Conservation (phyloP, 2,797 vertebrate species). For the Lepilemur septentrionalis region DNA sequence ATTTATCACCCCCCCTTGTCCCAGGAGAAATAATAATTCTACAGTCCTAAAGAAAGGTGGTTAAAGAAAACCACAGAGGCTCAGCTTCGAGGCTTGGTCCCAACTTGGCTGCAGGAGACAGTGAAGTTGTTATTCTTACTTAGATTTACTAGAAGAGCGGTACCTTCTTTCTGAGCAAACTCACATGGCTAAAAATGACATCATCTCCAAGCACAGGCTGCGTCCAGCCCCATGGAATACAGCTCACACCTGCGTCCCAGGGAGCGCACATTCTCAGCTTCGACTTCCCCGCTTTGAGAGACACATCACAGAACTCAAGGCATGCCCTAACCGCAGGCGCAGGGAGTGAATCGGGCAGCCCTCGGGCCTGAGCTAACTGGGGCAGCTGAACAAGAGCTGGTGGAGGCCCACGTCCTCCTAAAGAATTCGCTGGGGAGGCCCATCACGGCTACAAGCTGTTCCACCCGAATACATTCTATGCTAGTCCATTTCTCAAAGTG, state of each 20-base stretch:
- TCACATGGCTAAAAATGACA: background rate
- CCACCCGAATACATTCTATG: background rate
- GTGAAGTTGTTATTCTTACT: background rate
- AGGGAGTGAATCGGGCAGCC: background rate
- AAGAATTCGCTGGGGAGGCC: background rate
- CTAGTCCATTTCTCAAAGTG: background rate
- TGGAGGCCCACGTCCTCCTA: background rate
- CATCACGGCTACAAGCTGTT: background rate
- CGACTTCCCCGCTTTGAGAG: background rate
- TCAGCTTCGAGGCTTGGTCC: background rate
- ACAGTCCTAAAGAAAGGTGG: background rate
- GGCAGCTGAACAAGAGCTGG: background rate
- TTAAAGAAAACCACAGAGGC: background rate
- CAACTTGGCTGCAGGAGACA: background rate
- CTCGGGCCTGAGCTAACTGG: background rate
- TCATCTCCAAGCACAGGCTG: background rate
- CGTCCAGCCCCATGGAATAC: background rate
- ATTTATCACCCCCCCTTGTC: background rate
- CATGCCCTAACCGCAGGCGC: background rate
- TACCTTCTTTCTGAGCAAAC: background rate
- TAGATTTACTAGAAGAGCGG: background rate
- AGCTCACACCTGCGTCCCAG: background rate
- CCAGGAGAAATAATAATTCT: background rate
- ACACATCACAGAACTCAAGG: background rate
- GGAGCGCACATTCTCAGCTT: background rate